phyloP scores from a whole-genome alignment of 2,113 vertebrate genomes.

The Bubo blakistoni region DNA sequence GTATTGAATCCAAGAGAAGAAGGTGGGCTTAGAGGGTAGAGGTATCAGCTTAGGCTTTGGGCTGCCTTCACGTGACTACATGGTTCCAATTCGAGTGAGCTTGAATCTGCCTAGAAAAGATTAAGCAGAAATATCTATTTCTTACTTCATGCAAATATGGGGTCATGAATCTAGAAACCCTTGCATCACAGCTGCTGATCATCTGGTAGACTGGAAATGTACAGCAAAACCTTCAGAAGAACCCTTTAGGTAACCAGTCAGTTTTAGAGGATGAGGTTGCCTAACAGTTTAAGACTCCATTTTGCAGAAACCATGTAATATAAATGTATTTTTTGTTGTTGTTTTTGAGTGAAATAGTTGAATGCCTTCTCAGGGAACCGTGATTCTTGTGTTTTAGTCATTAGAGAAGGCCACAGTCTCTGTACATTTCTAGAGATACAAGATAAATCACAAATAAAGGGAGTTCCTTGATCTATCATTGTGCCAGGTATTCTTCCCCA shows the following conservation, averaged over 20 bases:
- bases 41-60: background rate
- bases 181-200: background rate
- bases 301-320: background rate
- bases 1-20: background rate
- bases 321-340: background rate
- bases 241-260: background rate
- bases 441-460: background rate
- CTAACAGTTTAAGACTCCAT: background rate
- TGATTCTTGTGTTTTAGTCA: fast-evolving
- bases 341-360: background rate
- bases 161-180: background rate
- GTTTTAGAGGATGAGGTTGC: background rate
- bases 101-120: background rate
- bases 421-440: background rate
- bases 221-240: background rate
- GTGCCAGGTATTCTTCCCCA: background rate
- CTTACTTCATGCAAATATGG: background rate
- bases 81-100: background rate
- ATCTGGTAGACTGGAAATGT: background rate
- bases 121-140: background rate
- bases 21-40: background rate
- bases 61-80: background rate
- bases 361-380: background rate
- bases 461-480: background rate
- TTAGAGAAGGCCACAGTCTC: background rate